Conservation (phyloP, 2,888 invertebrate genomes). For the Acanthoscelides obtectus region DNA sequence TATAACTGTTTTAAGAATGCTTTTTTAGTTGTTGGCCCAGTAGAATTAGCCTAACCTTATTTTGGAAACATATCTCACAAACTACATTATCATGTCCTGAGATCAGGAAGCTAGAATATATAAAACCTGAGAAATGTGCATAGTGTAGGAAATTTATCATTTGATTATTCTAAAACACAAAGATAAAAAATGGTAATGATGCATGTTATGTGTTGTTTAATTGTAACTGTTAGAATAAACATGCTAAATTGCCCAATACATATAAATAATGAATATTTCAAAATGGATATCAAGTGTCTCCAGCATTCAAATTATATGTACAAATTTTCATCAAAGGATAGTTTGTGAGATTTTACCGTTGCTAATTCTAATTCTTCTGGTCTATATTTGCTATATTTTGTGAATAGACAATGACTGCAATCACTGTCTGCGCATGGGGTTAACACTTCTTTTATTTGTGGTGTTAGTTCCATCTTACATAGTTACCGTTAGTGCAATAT, state of each 20-base stretch:
- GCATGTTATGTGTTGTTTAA: no score
- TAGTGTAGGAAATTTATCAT: no score
- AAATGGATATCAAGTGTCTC: background rate
- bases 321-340: background rate
- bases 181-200: no score
- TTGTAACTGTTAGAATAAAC: no score
- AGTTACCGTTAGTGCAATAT: constrained; percentile 50
- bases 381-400: constrained; percentile 11
- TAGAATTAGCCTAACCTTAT: constrained; percentile 1
- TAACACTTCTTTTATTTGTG: constrained; percentile 22
- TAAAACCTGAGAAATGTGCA: no score
- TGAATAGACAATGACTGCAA: constrained; percentile 25
- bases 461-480: constrained; percentile 30
- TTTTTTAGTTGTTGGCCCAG: constrained; percentile 36
- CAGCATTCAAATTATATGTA: background rate
- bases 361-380: constrained; percentile 13
- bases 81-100: no score
- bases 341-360: constrained; percentile 14
- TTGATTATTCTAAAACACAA: no score
- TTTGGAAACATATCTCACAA: constrained; percentile 3
- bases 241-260: background rate
- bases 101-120: no score
- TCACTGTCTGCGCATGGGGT: constrained; percentile 22
- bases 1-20: constrained; percentile 44
- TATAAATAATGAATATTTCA: background rate